These are phyloP conservation scores for Trogon melanurus DNA, from an alignment of 2,113 vertebrate genomes.

Conservation along the genomic window DNA sequence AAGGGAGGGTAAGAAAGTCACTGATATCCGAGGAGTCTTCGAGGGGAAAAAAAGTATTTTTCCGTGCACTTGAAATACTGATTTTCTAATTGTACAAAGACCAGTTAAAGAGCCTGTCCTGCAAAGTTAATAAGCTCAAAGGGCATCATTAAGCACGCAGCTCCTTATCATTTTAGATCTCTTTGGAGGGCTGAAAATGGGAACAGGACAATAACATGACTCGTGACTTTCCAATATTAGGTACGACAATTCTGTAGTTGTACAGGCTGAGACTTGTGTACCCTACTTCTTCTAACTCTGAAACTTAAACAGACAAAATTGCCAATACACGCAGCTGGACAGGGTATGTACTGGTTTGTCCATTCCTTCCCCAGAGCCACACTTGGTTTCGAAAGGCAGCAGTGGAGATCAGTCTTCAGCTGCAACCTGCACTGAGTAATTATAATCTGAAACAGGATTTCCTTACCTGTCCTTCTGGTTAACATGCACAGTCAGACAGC, in stretches of 20 bases:
- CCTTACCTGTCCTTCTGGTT: neutral
- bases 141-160: neutral
- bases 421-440: neutral
- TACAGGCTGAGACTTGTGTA: neutral
- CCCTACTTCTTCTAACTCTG: neutral
- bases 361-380: neutral
- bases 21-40: neutral
- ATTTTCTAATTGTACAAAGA: neutral
- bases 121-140: neutral
- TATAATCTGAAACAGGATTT: neutral
- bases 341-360: neutral
- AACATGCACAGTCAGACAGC: neutral
- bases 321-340: neutral
- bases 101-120: neutral
- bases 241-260: neutral
- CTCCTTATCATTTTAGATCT: neutral
- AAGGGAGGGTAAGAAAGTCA: neutral
- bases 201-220: neutral
- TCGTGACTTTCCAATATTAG: slow-evolving; percentile 3
- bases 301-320: neutral
- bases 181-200: neutral
- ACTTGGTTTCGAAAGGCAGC: neutral
- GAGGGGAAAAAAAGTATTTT: neutral
- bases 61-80: neutral
- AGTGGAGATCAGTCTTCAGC: neutral